Conservation (phyloP, 2,797 vertebrate genomes). For the Uromys caudimaculatus region DNA sequence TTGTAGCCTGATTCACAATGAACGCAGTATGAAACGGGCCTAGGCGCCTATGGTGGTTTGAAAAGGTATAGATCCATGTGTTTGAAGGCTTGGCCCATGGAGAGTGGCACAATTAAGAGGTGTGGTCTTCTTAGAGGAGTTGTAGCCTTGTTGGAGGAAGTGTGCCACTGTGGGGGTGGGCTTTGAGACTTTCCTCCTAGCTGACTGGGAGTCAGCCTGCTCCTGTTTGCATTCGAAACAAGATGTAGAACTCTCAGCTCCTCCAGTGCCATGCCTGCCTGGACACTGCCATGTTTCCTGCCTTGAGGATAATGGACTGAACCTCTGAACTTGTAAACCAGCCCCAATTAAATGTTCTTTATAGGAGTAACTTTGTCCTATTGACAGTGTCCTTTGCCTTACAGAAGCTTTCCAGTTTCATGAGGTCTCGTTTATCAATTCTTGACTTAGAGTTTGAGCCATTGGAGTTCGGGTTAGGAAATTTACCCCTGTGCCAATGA, state of each 20-base stretch:
- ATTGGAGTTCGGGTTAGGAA: too few species aligned
- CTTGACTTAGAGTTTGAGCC: too few species aligned
- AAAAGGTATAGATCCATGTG: not conserved
- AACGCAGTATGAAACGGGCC: too few species aligned
- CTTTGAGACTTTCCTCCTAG: not conserved
- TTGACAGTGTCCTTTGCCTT: too few species aligned
- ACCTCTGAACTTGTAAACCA: not conserved
- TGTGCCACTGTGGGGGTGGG: not conserved
- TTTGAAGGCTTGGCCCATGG: not conserved
- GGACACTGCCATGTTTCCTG: not conserved
- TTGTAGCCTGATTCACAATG: not conserved
- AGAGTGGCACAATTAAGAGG: not conserved
- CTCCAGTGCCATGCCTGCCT: not conserved
- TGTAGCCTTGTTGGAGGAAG: not conserved
- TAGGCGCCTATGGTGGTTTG: not conserved
- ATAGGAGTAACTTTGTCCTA: too few species aligned
- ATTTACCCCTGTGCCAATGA: too few species aligned
- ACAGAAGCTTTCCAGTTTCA: too few species aligned
- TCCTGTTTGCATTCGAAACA: not conserved
- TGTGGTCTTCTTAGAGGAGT: not conserved
- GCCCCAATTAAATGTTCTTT: not conserved
- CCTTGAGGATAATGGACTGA: not conserved
- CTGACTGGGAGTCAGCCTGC: not conserved
- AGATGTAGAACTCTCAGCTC: not conserved
- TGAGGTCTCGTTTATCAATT: too few species aligned